Conservation (phyloP, 2,888 invertebrate species). For the Antitype chi region DNA sequence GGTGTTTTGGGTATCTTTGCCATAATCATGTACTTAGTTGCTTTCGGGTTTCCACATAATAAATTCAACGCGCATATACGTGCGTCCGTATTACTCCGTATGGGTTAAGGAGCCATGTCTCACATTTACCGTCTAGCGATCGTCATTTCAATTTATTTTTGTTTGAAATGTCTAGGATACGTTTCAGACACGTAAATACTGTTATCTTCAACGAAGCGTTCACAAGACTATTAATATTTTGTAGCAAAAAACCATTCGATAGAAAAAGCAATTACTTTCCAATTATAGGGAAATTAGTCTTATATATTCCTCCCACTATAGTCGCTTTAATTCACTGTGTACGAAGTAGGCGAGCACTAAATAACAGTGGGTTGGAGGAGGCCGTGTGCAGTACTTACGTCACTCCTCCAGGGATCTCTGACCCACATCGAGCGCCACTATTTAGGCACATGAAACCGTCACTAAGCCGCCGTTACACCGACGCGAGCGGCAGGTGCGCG, state of each 20-base stretch:
- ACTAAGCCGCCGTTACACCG: constrained; percentile 48
- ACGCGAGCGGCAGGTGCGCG: constrained; percentile 47
- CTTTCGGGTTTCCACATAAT: not conserved
- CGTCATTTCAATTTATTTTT: not conserved
- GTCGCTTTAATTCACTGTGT: constrained; percentile 4
- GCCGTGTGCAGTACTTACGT: constrained; percentile 19
- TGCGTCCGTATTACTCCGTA: not conserved
- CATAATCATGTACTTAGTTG: not conserved
- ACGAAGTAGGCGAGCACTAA: constrained; percentile 15
- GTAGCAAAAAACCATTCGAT: constrained; percentile 7
- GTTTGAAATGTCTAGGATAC: not conserved
- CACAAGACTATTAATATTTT: constrained; percentile 24
- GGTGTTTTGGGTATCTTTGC: not conserved
- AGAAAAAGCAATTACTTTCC: constrained; percentile 37
- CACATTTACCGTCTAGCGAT: not conserved
- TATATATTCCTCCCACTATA: constrained; percentile 23
- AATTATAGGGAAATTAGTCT: constrained; percentile 33
- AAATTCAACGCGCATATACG: too few relatives aligned
- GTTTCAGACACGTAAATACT: not conserved
- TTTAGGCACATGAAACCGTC: constrained; percentile 44
- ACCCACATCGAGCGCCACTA: constrained; percentile 49
- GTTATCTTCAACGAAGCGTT: constrained; percentile 5
- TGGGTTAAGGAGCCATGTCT: not conserved
- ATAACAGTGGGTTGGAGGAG: constrained; percentile 15
- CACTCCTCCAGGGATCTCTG: constrained; percentile 44